Conservation (phyloP, 1,140 invertebrate species). For the Nasonia giraulti region DNA sequence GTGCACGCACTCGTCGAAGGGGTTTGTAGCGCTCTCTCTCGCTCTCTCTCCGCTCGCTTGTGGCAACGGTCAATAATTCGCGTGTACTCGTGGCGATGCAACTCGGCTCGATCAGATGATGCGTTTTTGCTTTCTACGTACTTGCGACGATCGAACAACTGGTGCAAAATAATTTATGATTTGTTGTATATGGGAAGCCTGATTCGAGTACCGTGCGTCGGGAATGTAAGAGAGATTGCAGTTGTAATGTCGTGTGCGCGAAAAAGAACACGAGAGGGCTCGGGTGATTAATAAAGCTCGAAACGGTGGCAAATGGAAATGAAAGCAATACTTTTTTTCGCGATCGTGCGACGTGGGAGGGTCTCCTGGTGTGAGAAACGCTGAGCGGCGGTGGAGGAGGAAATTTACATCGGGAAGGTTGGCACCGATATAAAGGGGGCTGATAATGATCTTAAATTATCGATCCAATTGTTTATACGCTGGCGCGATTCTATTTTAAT, state of each 20-base stretch:
- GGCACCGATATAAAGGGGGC: conserved; percentile 67
- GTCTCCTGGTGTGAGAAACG: conserved; percentile 58
- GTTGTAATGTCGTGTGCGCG: neutral
- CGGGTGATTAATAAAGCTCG: conserved; percentile 32
- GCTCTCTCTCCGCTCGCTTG: conserved; percentile 51
- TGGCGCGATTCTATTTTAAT: conserved; percentile 71
- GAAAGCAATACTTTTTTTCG: conserved; percentile 42
- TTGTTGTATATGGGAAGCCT: neutral
- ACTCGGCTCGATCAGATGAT: conserved; percentile 21
- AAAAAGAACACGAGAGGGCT: conserved; percentile 3
- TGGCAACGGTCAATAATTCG: conserved; percentile 62
- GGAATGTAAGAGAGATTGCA: neutral
- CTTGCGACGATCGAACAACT: neutral
- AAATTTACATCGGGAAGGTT: conserved; percentile 65
- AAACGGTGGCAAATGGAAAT: conserved; percentile 19
- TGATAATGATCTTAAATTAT: conserved; percentile 74
- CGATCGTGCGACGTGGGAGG: neutral
- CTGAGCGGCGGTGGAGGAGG: conserved; percentile 54
- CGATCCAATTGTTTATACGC: conserved; percentile 74
- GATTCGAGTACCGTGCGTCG: neutral
- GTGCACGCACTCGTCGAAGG: conserved; percentile 64
- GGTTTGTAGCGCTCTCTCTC: conserved; percentile 35
- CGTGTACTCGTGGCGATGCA: conserved; percentile 41
- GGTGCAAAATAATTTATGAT: neutral
- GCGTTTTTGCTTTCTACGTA: neutral